Base-by-base conservation (phyloP, 2,797 vertebrate genomes). In the Molossus molossus region DNA sequence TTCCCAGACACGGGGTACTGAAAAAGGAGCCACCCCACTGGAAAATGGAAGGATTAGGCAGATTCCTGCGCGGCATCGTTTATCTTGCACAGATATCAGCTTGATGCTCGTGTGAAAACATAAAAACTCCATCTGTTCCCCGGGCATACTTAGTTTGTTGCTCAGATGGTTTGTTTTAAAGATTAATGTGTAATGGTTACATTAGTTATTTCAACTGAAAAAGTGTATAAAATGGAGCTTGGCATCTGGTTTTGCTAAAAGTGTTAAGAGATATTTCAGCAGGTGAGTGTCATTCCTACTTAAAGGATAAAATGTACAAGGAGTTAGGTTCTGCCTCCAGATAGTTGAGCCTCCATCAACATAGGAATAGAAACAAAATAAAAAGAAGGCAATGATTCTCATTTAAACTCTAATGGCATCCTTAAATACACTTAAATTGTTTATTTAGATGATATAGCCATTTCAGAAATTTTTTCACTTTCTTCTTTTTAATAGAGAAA, bases 91-190 rank as follows among this genome's bases (percentile, higher is more conserved):
- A 27, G 3, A 10, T 86, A 93, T 84, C 92, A 90, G 95, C 82
- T 21, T 85, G 91, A 95, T 37, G 75, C 23, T 95, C 14, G 72
- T 33, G 67, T 85, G 87, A 83, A 87, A 80, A 81, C 83, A 57
- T 97, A 72, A 96, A 94, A 93, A 85, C 0, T 80, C 58, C 83
- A 97, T 97, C 94, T 95, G 84, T 57, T 87, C 2, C 45, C 17
- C 0, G 53, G 67, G 77, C 72, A 37, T 57, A 13, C 57, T 80
- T 33, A 64, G 50, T 69, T 94, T 91, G 58, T 75, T 69, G 88
- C 82, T 96, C 94, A 95, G 70, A 70, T 94, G 72, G 83, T 91
- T 97, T 95, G 69, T 95, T 97, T 97, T 95, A 96, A 96, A 94
- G 91, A 96, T 96, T 80, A 96, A 96, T 96, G 96, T 91, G 72